phyloP scores from a whole-genome alignment of 2,888 invertebrate species.

The Axea sp. region DNA sequence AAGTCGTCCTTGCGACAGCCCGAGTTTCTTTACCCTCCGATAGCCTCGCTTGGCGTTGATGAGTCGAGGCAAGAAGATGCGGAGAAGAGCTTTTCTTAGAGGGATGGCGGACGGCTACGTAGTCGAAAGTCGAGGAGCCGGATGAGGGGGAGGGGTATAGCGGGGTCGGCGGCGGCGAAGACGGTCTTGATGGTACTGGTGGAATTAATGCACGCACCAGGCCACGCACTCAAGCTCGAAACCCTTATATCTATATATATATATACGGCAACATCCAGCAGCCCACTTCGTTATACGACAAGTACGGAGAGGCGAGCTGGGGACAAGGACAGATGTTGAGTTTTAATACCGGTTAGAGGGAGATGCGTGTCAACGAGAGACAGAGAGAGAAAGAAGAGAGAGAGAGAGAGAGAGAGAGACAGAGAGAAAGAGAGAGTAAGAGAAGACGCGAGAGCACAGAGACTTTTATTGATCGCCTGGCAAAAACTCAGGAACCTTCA shows the following conservation, averaged over 20 bases:
- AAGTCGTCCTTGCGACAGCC: slow-evolving; percentile 50
- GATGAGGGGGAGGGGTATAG: slow-evolving; percentile 29
- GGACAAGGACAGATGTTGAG: slow-evolving; percentile 55
- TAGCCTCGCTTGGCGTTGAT: slow-evolving; percentile 62
- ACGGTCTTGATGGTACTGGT: slow-evolving; percentile 57
- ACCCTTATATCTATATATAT: slow-evolving; percentile 48
- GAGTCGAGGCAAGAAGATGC: slow-evolving; percentile 63
- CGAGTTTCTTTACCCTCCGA: slow-evolving; percentile 58
- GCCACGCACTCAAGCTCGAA: slow-evolving; percentile 75
- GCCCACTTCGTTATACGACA: slow-evolving; percentile 79
- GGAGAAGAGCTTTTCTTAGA: slow-evolving; percentile 60
- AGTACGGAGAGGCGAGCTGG: slow-evolving; percentile 73
- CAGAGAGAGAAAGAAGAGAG: slow-evolving; percentile 50
- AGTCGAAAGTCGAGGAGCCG: slow-evolving; percentile 61
- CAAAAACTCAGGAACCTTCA: slow-evolving; percentile 80
- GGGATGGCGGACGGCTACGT: slow-evolving; percentile 63
- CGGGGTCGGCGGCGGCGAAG: slow-evolving; percentile 47
- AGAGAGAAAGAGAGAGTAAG: slow-evolving; percentile 51
- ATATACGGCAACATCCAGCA: slow-evolving; percentile 65
- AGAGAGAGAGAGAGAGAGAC: slow-evolving; percentile 51
- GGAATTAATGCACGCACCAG: slow-evolving; percentile 77
- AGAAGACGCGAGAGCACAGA: slow-evolving; percentile 73
- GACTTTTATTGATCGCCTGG: slow-evolving; percentile 80
- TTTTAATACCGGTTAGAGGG: slow-evolving; percentile 43
- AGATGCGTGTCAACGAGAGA: slow-evolving; percentile 59